Percentiles rank a stretch among this genome's conserved stretches.
Conservation (phyloP, 2,797 vertebrate species). For the Galago senegalensis region DNA sequence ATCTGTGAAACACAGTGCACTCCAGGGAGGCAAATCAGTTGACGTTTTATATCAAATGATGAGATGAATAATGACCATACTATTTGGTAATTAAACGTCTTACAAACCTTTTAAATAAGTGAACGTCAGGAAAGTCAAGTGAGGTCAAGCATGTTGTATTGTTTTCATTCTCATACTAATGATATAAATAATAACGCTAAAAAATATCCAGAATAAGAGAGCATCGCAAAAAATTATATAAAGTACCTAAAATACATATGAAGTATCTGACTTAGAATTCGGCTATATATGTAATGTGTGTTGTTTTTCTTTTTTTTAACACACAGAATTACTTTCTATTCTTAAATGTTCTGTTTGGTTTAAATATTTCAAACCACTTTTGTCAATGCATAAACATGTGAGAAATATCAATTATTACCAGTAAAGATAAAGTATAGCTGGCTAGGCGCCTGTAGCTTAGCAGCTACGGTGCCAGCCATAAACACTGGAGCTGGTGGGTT, state of each 20-base stretch:
- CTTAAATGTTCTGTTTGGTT: slow-evolving; percentile 66
- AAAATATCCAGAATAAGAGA: slow-evolving; percentile 59
- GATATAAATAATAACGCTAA: slow-evolving; percentile 79
- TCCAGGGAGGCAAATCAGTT: slow-evolving; percentile 97
- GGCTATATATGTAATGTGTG: slow-evolving; percentile 41
- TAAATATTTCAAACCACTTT: slow-evolving; percentile 29
- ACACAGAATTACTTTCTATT: slow-evolving; percentile 53
- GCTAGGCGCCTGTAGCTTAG: too few species aligned
- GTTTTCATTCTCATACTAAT: slow-evolving; percentile 83
- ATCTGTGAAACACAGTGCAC: slow-evolving; percentile 97
- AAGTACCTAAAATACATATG: slow-evolving; percentile 62
- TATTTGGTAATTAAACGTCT: slow-evolving; percentile 98
- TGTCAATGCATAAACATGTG: slow-evolving; percentile 16
- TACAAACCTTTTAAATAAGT: slow-evolving; percentile 98
- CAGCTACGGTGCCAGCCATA: too few species aligned
- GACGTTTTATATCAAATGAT: slow-evolving; percentile 98
- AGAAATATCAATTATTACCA: slow-evolving; percentile 55
- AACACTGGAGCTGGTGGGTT: too few species aligned
- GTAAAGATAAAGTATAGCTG: slow-evolving; percentile 61
- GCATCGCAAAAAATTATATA: slow-evolving; percentile 77
- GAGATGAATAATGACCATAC: slow-evolving; percentile 98
- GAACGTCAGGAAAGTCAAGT: slow-evolving; percentile 93
- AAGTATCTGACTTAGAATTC: slow-evolving; percentile 39
- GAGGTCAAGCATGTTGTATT: slow-evolving; percentile 91
- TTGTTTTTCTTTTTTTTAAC: background rate